Base-by-base conservation (phyloP, 2,113 vertebrate species). In the Ictalurus furcatus region DNA sequence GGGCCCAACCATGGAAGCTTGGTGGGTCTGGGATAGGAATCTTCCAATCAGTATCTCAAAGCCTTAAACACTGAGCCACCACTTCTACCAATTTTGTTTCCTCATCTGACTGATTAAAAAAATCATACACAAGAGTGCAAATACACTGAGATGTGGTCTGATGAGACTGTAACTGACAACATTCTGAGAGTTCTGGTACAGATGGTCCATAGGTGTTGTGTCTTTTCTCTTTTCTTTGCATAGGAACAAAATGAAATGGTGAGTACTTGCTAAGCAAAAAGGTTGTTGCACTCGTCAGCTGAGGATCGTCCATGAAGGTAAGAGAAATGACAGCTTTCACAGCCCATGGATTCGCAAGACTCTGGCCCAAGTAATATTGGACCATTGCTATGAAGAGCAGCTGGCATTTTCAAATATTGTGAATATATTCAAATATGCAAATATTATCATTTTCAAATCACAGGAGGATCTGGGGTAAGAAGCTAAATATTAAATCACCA, bases 181-280 rank as follows among this genome's bases (percentile, higher is more conserved):
- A 78, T 82, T 56, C 78, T 34, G 79, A 82, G 34, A 82, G 54
- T 82, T 83, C 56, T 37, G 21, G 30, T 37, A 30, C 80, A 83
- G 80, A 83, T 83, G 80, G 80, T 61, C 30, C 19, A 56, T 83
- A 83, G 80, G 80, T 61, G 80, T 30, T 80, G 69, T 73, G 69
- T 13, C 12, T 28, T n/a, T 80, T 81, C 19, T 61, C n/a, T 82
- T 34, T 58, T 59, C n/a, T 21, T 44, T 52, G 11, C 3, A 13
- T 23, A 82, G 80, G 19, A 81, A 54, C 78, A 80, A 80, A 56
- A 6, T 61, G 30, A 61, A 83, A 59, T 37, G n/a, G 30, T 37
- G 54, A 59, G 59, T 83, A 83, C 30, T 59, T 34, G 30, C 56
- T 34, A 61, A 83, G 30, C 8, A 59, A 37, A 83, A 59, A 37